A percentile compares a stretch with the other conserved stretches of the same genome.
These are phyloP conservation scores for Arizona elegans DNA, from an alignment of 2,113 vertebrate genomes.

Conservation along the genomic window DNA sequence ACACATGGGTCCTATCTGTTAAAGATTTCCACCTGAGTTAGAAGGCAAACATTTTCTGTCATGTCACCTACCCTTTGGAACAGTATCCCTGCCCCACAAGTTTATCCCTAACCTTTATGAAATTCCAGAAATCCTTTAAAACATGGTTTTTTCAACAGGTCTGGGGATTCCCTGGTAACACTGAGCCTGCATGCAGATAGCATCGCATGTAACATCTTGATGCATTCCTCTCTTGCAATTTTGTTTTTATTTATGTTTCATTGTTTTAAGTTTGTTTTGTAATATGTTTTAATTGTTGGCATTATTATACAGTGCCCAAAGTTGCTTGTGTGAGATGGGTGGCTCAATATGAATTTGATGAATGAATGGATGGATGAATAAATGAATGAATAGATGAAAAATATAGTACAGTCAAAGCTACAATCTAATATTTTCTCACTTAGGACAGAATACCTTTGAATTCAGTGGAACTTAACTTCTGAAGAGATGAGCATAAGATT, in stretches of 20 bases:
- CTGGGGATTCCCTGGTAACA: neutral
- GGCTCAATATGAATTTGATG: neutral
- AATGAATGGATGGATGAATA: neutral
- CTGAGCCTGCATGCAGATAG: neutral
- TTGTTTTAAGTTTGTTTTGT: neutral
- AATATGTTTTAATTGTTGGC: neutral
- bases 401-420: neutral
- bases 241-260: neutral
- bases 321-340: neutral
- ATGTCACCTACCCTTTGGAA: neutral
- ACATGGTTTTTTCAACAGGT: neutral
- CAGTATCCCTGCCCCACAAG: neutral
- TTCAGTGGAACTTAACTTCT: neutral
- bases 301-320: neutral
- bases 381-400: neutral
- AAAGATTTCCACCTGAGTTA: neutral
- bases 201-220: neutral
- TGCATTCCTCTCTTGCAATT: neutral
- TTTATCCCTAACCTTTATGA: neutral
- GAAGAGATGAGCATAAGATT: neutral
- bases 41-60: neutral
- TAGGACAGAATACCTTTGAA: neutral
- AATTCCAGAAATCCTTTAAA: neutral
- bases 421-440: neutral
- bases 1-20: neutral